These are phyloP conservation scores for Egretta garzetta DNA, from an alignment of 2,113 vertebrate genomes.

Conservation along the genomic window DNA sequence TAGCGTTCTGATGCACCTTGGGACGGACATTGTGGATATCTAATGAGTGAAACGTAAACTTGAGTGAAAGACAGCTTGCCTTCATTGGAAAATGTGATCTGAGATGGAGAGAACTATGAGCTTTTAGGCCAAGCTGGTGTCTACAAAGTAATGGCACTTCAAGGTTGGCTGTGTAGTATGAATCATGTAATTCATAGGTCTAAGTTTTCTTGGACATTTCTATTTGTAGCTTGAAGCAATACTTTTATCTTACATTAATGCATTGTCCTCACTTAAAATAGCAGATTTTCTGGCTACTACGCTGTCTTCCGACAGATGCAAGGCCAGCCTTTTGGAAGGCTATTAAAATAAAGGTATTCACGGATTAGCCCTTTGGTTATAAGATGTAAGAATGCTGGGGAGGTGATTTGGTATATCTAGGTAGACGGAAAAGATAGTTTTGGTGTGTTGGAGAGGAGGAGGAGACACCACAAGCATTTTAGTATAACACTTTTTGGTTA, in stretches of 20 bases:
- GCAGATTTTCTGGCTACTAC: not conserved
- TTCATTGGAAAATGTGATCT: not conserved
- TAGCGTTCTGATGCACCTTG: not conserved
- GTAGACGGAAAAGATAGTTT: not conserved
- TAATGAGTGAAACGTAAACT: not conserved
- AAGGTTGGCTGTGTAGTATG: not conserved
- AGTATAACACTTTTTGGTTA: not conserved
- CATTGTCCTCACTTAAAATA: conserved; percentile 34
- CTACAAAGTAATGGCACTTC: not conserved
- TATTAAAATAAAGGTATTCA: not conserved
- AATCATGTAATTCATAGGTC: not conserved
- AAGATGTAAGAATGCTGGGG: not conserved
- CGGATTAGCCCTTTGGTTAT: not conserved
- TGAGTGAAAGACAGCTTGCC: not conserved
- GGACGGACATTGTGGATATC: not conserved
- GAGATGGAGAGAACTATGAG: not conserved
- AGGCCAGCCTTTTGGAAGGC: not conserved
- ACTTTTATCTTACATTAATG: conserved; percentile 20
- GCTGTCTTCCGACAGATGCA: not conserved
- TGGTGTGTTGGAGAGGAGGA: not conserved
- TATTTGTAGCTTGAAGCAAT: not conserved
- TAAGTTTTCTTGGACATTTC: not conserved
- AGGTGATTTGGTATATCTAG: not conserved
- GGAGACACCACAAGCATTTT: not conserved
- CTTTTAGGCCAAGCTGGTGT: not conserved